Evolutionary conservation across 2,888 invertebrate genomes (phyloP).

Genomic region (Drosophila flavopinicola): DNA sequence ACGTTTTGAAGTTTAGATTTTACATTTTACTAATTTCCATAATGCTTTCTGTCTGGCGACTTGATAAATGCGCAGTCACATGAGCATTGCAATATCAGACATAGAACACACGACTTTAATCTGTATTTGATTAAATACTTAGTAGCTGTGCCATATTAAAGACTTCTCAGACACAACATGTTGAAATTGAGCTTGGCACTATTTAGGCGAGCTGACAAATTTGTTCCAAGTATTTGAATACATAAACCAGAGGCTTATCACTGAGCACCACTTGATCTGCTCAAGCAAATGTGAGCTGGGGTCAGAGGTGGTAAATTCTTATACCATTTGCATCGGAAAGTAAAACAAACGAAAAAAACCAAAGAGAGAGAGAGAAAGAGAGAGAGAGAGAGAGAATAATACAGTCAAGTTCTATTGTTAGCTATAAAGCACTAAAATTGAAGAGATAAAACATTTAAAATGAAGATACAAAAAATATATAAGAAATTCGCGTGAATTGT

Average conservation of each 20-base stretch:
- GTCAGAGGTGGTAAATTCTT: neutral
- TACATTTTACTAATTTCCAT: neutral
- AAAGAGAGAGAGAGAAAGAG: neutral
- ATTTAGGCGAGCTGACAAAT: neutral
- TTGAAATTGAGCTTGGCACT: neutral
- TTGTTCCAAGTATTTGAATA: neutral
- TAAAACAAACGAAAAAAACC: neutral
- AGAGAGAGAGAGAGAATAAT: neutral
- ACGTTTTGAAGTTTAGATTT: constrained; percentile 10
- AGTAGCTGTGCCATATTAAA: no score
- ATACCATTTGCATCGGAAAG: neutral
- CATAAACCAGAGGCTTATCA: constrained; percentile 10
- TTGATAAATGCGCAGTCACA: constrained; percentile 13
- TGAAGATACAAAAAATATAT: neutral
- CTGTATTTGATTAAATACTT: no score
- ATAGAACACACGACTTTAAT: constrained; percentile 4
- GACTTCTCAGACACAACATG: neutral
- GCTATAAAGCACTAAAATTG: neutral
- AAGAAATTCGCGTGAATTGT: neutral
- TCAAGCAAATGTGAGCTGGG: neutral
- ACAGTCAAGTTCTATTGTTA: neutral
- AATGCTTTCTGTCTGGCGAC: neutral
- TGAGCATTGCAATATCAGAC: constrained; percentile 11
- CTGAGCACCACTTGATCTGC: neutral
- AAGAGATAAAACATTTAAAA: neutral